These are phyloP conservation scores for Acrobeloides nanus DNA, from an alignment of 2,888 invertebrate genomes.

Conservation along the genomic window DNA sequence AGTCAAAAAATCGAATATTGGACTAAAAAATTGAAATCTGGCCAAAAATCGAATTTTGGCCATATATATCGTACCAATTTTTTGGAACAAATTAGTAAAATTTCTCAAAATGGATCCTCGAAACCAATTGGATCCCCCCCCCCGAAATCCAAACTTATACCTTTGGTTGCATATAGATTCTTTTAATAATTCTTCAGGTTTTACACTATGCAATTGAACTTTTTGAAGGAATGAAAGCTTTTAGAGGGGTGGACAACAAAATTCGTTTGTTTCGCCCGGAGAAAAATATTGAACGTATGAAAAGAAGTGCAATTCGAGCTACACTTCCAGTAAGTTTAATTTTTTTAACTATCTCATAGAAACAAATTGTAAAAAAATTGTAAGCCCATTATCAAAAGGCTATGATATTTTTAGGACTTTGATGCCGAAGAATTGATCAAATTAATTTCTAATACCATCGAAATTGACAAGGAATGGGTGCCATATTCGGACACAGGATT, in stretches of 20 bases:
- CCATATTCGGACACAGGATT: constrained; percentile 77
- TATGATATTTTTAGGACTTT: constrained; percentile 62
- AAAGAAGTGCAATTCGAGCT: constrained; percentile 72
- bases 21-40: too few relatives aligned
- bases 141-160: too few relatives aligned
- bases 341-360: constrained; percentile 3
- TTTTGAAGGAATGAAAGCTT: constrained; percentile 97
- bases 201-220: constrained; percentile 63
- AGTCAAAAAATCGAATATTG: too few relatives aligned
- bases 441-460: constrained; percentile 74
- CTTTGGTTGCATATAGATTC: too few relatives aligned
- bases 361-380: not conserved
- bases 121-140: too few relatives aligned
- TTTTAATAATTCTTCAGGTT: constrained; percentile 32
- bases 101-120: too few relatives aligned
- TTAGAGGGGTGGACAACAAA: constrained; percentile 80
- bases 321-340: constrained; percentile 66
- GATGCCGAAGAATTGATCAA: constrained; percentile 75
- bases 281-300: constrained; percentile 88
- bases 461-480: constrained; percentile 94
- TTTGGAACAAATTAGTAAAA: too few relatives aligned
- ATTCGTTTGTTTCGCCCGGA: constrained; percentile 90
- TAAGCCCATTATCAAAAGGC: too few relatives aligned
- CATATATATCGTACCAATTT: too few relatives aligned
- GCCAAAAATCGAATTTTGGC: too few relatives aligned